A percentile compares a stretch with the other conserved stretches of the same genome.
Conservation (phyloP, 2,797 vertebrate species). For the Squalus acanthias region DNA sequence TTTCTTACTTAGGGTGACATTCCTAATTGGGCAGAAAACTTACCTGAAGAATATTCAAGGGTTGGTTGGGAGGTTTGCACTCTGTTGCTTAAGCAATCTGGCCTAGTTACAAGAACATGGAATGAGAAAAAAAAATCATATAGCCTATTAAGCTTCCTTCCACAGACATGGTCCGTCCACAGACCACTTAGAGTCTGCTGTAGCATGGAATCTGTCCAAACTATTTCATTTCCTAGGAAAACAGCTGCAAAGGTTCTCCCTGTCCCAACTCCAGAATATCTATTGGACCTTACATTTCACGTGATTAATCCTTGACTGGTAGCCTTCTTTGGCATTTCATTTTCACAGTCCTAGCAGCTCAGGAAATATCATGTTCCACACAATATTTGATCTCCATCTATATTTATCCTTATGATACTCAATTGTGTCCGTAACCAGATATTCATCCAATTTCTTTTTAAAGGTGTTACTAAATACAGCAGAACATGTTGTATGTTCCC, state of each 20-base stretch:
- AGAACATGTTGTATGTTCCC: background rate
- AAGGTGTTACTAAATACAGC: background rate
- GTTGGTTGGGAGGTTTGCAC: background rate
- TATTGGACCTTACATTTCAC: background rate
- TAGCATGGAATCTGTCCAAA: background rate
- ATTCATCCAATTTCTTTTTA: background rate
- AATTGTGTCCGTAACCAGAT: background rate
- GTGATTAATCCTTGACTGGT: background rate
- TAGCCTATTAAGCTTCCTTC: background rate
- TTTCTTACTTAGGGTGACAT: background rate
- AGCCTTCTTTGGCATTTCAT: background rate
- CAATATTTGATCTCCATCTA: conserved; percentile 17
- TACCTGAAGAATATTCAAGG: background rate
- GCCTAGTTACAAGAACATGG: background rate
- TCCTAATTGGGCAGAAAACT: background rate
- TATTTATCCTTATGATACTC: background rate
- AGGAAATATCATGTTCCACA: conserved; percentile 13
- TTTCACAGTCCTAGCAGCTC: background rate
- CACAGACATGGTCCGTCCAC: background rate
- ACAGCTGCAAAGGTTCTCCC: background rate
- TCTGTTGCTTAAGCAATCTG: background rate
- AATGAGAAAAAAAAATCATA: background rate
- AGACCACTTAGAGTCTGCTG: background rate
- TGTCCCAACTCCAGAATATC: background rate
- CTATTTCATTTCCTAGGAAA: background rate